Percentiles rank a stretch among this genome's conserved stretches.
These are phyloP conservation scores for Ladona fulva DNA, from an alignment of 1,140 invertebrate genomes.

Conservation along the genomic window DNA sequence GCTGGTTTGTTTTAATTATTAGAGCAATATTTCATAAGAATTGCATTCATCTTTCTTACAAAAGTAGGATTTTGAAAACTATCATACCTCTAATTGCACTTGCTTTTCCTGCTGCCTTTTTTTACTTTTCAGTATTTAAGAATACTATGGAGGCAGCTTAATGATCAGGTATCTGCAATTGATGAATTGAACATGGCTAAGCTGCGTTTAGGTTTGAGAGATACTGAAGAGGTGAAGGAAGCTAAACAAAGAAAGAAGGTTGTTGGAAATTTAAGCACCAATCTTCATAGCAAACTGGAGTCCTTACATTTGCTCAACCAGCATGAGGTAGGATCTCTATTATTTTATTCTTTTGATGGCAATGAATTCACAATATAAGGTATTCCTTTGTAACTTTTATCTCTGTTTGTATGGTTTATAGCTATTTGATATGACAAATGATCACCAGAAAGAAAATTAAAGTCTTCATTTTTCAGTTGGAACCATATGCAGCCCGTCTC, in stretches of 20 bases:
- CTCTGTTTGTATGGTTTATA: not conserved
- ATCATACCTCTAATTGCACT: too few relatives aligned
- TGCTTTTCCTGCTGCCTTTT: not conserved
- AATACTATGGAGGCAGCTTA: slow-evolving; percentile 48
- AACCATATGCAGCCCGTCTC: slow-evolving; percentile 26
- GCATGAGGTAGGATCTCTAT: slow-evolving; percentile 35
- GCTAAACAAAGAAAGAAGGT: slow-evolving; percentile 22
- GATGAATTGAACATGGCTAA: slow-evolving; percentile 72
- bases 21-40: not conserved
- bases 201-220: slow-evolving; percentile 47
- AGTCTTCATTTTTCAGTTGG: slow-evolving; percentile 22
- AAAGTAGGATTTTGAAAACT: too few relatives aligned
- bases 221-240: slow-evolving; percentile 32
- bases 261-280: slow-evolving; percentile 25
- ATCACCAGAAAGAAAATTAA: not conserved
- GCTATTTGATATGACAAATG: not conserved
- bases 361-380: too few relatives aligned
- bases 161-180: slow-evolving; percentile 48
- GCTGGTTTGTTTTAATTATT: not conserved
- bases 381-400: not conserved
- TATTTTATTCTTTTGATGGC: too few relatives aligned
- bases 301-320: slow-evolving; percentile 40
- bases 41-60: too few relatives aligned
- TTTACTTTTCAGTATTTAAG: slow-evolving; percentile 33
- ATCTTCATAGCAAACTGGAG: slow-evolving; percentile 31